Base-by-base conservation (phyloP, 2,888 invertebrate species). In the Diplazon laetatorius region DNA sequence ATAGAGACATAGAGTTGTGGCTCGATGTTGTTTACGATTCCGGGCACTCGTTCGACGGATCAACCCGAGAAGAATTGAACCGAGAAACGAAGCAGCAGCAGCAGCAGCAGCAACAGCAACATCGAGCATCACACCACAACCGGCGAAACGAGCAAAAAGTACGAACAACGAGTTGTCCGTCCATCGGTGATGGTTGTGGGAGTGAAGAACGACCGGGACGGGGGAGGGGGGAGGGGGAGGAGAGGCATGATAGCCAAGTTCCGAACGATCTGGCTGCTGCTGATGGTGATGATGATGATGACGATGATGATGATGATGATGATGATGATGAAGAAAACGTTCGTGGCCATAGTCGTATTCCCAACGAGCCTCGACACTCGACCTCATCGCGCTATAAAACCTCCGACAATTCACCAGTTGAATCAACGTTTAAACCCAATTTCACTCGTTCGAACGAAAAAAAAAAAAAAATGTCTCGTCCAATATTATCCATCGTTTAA, bases 331-430 rank as follows among this genome's bases (percentile, higher is more conserved):
- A 50, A 60, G 42, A 60, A 60, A 42, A 60, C 42, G 14, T 39
- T 42, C 60, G 14, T 42, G 4, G 65, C 50, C 20, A 65, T 50
- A 30, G 8, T 30, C 55, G 9, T 22, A 14, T 55, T 35, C 55
- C 55, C 55, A 30, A 25, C 14, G 30, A 66, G 88, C 91, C 91
- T 89, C 91, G 91, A 90, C 91, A 91, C 91, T 91, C 91, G 91
- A 91, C 91, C 0, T 48, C 48, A 1, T 18, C 20, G 22, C 20
- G 9, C 55, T 1, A 30, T 30, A 30, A 55, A 55, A 55, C 8
- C 6, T 14, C n/a, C n/a, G n/a, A n/a, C n/a, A n/a, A n/a, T 10
- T 4, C 14, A 5, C 4, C 30, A 30, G 14, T 30, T 30, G n/a
- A n/a, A 30, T 14, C 30, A 30, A 52, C 14, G 25, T 52, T 52